Conservation (phyloP, 2,113 vertebrate species). For the Monarcha castaneiventris region DNA sequence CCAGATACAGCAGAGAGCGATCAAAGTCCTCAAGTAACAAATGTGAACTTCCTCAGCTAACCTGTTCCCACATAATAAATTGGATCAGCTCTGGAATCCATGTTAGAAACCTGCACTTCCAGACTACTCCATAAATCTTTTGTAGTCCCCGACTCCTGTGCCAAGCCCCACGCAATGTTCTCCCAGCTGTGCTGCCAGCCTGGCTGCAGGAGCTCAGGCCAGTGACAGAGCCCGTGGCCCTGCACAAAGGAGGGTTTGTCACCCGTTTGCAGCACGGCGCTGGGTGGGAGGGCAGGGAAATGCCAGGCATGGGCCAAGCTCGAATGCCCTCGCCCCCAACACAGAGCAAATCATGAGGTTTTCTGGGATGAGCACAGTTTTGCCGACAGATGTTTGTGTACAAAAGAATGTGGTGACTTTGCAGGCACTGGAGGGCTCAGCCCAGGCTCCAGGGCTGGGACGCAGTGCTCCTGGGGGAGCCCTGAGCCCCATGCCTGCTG, state of each 20-base stretch:
- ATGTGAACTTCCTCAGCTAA: background rate
- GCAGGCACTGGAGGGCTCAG: background rate
- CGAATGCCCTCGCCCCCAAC: accelerated
- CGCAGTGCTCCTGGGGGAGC: background rate
- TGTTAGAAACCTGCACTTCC: background rate
- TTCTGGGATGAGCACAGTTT: accelerated
- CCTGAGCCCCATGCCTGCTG: background rate
- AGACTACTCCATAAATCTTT: background rate
- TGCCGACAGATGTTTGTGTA: accelerated
- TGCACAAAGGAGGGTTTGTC: background rate
- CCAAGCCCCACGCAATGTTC: background rate
- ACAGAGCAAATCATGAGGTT: background rate
- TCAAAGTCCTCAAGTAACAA: background rate
- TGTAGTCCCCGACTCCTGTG: accelerated
- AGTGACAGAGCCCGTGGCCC: accelerated
- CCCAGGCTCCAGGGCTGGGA: accelerated
- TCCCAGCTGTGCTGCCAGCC: background rate
- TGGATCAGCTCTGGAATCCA: background rate
- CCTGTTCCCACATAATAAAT: background rate
- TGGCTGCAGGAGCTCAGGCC: accelerated
- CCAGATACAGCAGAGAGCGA: background rate
- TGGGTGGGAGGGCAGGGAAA: background rate
- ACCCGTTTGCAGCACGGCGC: accelerated
- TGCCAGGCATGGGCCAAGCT: accelerated
- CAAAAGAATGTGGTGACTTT: background rate